Evolutionary conservation across 1,140 invertebrate genomes (phyloP), one percentile per base, ranked within the genome.

Genomic region (Drosophila erecta): DNA sequence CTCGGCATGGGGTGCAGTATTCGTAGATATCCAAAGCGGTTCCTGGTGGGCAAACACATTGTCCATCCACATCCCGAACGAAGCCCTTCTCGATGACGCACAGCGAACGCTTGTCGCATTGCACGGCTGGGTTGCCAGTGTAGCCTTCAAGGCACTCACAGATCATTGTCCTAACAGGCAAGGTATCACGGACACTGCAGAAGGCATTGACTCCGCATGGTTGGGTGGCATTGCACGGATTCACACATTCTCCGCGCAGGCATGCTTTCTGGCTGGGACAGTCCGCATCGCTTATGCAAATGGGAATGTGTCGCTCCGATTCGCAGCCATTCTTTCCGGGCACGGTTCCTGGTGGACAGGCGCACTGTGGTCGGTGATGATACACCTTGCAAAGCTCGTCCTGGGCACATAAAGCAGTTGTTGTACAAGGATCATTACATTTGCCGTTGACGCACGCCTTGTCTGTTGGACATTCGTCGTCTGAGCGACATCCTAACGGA

Each of bases 81-180:
- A 95, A 96, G 46, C 96, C 96, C 90, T 96, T 96, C 43, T 96
- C 96, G 14, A 95, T 92, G 46, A 94, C 93, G 79, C 96, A 97
- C 30, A 94, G 70, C 15, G 94, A 93, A 93, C 96, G 94, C 92
- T 94, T 95, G 76, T 95, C 95, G 86, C 96, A 97, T 83, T 95
- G 94, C 40, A 96, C 93, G 22, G 96, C 95, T 17, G 96, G 96
- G 90, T 97, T 96, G 91, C 96, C 96, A 92, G 95, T 95, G 90
- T 96, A 97, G 47, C 96, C 96, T 24, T 96, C 95, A n/a, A 96
- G 89, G 90, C 97, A 98, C 91, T 96, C 95, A 78, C 97, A 98
- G 60, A 97, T 95, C 96, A 98, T 97, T 14, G 97, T 98, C 79
- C 96, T 94, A 0, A 98, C 95, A 1, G 97, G 96, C 22, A 95